Conservation (phyloP, 2,797 vertebrate genomes). For the Pogonophryne albipinna region DNA sequence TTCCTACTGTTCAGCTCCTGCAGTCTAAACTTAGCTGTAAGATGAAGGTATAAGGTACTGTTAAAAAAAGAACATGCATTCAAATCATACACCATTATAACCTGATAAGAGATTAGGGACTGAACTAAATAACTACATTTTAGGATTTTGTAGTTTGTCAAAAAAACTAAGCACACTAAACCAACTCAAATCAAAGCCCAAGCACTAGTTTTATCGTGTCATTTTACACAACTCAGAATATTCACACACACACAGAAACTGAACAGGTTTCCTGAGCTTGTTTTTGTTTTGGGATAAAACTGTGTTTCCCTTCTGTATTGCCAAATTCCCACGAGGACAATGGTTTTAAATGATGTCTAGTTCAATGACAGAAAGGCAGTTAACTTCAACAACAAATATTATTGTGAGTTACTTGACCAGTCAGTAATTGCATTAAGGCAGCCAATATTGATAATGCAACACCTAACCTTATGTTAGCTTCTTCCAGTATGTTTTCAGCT, state of each 20-base stretch:
- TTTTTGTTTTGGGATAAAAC: slow-evolving; percentile 6
- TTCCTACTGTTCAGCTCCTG: background rate
- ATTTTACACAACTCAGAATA: background rate
- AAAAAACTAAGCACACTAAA: slow-evolving; percentile 3
- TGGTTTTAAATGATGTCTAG: background rate
- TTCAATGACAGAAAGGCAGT: slow-evolving; percentile 3
- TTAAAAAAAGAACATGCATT: background rate
- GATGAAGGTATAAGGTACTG: background rate
- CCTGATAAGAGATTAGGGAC: background rate
- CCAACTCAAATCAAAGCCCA: slow-evolving; percentile 12
- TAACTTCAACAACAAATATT: background rate
- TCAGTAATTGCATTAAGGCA: background rate
- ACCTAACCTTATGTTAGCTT: background rate
- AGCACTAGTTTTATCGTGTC: background rate
- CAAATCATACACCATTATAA: background rate
- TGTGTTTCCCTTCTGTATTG: background rate
- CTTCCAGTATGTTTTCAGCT: background rate
- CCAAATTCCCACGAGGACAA: no score
- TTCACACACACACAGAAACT: background rate
- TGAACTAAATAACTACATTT: background rate
- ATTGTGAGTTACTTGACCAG: background rate
- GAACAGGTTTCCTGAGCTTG: slow-evolving; percentile 12
- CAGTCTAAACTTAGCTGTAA: background rate
- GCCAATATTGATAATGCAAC: background rate
- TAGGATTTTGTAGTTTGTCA: background rate